phyloP scores from a whole-genome alignment of 2,797 vertebrate genomes.

The Peromyscus nudipes region DNA sequence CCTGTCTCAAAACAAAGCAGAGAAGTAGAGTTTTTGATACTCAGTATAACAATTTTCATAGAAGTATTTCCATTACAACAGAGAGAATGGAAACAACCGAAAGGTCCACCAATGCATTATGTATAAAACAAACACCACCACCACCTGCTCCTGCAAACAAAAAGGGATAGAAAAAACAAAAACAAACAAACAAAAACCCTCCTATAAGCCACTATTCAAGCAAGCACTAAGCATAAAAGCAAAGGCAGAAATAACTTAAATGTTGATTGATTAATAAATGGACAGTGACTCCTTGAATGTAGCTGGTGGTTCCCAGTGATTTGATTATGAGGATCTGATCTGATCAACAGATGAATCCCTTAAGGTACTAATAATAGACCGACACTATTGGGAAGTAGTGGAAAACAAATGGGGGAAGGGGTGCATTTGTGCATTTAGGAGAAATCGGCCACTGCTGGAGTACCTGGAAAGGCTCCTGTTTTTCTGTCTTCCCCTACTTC shows the following conservation, averaged over 20 bases:
- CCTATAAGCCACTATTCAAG: not conserved
- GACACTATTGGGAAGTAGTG: not conserved
- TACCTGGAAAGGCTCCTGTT: not conserved
- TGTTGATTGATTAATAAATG: not conserved
- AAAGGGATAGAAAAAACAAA: not conserved
- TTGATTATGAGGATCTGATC: not conserved
- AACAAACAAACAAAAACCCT: not conserved
- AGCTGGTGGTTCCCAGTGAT: not conserved
- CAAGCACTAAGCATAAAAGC: not conserved
- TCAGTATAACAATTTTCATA: not conserved
- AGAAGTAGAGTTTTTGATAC: not conserved
- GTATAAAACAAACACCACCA: not conserved
- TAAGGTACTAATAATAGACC: not conserved
- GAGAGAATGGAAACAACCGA: not conserved
- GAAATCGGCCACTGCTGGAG: not conserved
- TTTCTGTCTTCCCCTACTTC: not conserved
- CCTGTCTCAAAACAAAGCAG: not conserved
- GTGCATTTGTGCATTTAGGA: not conserved
- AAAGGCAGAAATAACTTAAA: not conserved
- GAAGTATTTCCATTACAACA: not conserved
- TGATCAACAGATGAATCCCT: not conserved
- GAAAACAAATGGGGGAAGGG: not conserved
- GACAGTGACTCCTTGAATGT: not conserved
- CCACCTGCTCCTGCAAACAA: not conserved
- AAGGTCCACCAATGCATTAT: not conserved